Base-by-base conservation (phyloP, 2,113 vertebrate species). In the Centropus bengalensis region DNA sequence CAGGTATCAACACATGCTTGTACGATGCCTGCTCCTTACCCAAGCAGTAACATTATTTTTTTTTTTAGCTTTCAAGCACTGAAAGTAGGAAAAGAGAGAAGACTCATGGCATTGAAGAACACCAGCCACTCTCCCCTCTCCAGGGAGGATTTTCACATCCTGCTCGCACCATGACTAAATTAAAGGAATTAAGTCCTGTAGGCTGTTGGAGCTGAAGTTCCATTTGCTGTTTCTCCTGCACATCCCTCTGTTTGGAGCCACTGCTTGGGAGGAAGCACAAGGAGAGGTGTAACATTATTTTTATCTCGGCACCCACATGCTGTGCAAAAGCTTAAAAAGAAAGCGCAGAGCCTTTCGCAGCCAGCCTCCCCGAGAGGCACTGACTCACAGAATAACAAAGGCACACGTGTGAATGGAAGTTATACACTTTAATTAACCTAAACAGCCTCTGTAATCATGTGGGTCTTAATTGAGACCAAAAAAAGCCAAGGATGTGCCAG, bases 261-360 rank as follows among this genome's bases (percentile, higher is more conserved):
- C 91, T 54, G 91, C 87, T 15, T 32, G 2, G 92, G 91, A 93
- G 70, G 93, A 68, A 94, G 77, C 55, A 2, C 86, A 82, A 38
- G 78, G 70, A 95, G 78, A 94, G 86, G 89, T 76, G 91, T 67
- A n/a, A 92, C 54, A 36, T 59, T 95, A 95, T 96, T 94, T 97
- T 96, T 91, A 80, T 91, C 91, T 56, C 82, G 0, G 23, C 91
- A 83, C 91, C 95, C 93, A 95, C 93, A 80, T 30, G 52, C 85
- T 85, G 89, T 84, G 78, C 1, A 20, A 82, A 80, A 94, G 47
- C 91, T 58, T 44, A 69, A 69, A 67, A 58, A 14, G 28, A 22
- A 33, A 18, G 40, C 1, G 15, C 7, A 7, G 78, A 78, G 67
- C 89, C 73, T 58, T 88, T 90, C 3, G 3, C 86, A 92, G 67